Base-by-base conservation (phyloP, 2,113 vertebrate species). In the Amazona guildingii region DNA sequence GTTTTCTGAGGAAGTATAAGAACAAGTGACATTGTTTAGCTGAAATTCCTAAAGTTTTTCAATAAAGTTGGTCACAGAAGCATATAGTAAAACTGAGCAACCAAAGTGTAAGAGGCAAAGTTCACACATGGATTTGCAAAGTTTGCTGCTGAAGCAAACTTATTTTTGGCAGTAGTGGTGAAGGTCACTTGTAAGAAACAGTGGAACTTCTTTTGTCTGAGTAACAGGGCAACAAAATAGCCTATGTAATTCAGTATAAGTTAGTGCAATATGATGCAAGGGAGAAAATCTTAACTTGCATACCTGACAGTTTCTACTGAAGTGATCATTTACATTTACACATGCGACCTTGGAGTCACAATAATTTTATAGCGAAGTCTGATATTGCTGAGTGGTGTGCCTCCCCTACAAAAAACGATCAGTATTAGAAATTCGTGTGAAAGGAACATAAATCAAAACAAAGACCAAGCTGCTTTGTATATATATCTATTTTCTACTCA, bases 261-360 rank as follows among this genome's bases (percentile, higher is more conserved):
- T 80, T 23, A 43, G 67, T 0, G 0, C 21, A 70, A 37, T 1
- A 2, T 19, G 14, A 63, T 21, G 4, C 4, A 19, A 55, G 5
- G 6, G 55, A 70, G 74, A 75, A 69, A 48, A 54, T 62, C 11
- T 6, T 55, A 77, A 14, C 7, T 35, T 79, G 11, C 9, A 44
- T 23, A 19, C 4, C 64, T 78, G 83, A 59, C 43, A 9, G 4
- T 52, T 75, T 27, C n/a, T 75, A 23, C 8, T 37, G 6, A 37
- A 13, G 2, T 18, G 4, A 44, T 52, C 0, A 18, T 73, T 91
- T 73, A 31, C 13, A 12, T 31, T 59, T 44, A 74, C n/a, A 59
- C 15, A 25, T n/a, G 23, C 39, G 23, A 25, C 5, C 14, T 64
- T 25, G 17, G 33, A 52, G 10, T 69, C 9, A 89, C 11, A 37